Evolutionary conservation across 2,888 invertebrate genomes (phyloP).

Genomic region (Dryadula phaetusa): DNA sequence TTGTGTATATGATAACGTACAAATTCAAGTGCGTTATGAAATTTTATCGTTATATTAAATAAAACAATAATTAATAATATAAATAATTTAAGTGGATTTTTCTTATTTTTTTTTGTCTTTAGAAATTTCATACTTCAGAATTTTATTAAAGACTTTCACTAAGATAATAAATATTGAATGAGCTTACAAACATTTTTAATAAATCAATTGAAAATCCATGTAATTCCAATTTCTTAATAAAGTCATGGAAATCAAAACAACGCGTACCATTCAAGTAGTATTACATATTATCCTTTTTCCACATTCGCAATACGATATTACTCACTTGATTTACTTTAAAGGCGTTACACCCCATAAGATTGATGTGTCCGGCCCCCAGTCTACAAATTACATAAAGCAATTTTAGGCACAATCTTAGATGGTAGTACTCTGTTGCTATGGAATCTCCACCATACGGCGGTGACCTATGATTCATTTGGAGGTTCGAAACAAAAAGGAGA

Average conservation of each 20-base stretch:
- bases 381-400: slow-evolving; percentile 79
- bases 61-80: too few species aligned
- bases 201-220: too few species aligned
- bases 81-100: too few species aligned
- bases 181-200: too few species aligned
- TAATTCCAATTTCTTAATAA: too few species aligned
- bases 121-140: too few species aligned
- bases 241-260: neutral
- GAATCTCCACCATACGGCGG: slow-evolving; percentile 66
- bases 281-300: slow-evolving; percentile 15
- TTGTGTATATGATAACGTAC: neutral
- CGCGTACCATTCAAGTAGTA: neutral
- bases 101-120: too few species aligned
- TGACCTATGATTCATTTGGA: slow-evolving; percentile 55
- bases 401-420: slow-evolving; percentile 75
- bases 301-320: slow-evolving; percentile 38
- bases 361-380: slow-evolving; percentile 62
- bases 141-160: too few species aligned
- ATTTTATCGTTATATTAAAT: too few species aligned
- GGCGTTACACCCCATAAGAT: slow-evolving; percentile 55
- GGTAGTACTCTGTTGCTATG: slow-evolving; percentile 67
- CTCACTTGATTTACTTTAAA: slow-evolving; percentile 45
- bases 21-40: neutral
- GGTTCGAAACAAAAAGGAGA: slow-evolving; percentile 33
- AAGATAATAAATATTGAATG: too few species aligned